phyloP scores from a whole-genome alignment of 2,888 invertebrate genomes.

The Ethmia dodecea region DNA sequence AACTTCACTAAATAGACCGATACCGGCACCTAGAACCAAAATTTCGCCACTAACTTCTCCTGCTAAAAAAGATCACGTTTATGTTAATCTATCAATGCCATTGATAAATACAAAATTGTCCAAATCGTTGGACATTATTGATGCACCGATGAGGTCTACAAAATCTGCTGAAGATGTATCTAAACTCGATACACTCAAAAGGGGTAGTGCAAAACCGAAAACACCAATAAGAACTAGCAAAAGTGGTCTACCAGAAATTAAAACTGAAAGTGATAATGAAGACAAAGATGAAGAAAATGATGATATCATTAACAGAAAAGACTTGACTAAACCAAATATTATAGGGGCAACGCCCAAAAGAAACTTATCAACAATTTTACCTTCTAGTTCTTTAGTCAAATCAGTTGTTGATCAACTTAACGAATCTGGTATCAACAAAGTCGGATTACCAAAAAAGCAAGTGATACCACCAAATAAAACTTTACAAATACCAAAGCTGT shows the following conservation, averaged over 20 bases:
- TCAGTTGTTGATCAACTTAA: constrained; percentile 63
- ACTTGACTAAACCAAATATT: constrained; percentile 56
- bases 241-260: constrained; percentile 19
- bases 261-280: constrained; percentile 25
- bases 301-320: constrained; percentile 26
- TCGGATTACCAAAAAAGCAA: constrained; percentile 60
- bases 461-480: constrained; percentile 65
- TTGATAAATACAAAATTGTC: constrained; percentile 47
- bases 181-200: constrained; percentile 21
- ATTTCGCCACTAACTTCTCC: constrained; percentile 51
- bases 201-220: constrained; percentile 18
- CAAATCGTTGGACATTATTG: constrained; percentile 48
- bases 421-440: constrained; percentile 50
- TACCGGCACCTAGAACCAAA: constrained; percentile 78
- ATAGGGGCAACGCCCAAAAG: constrained; percentile 67
- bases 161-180: constrained; percentile 58
- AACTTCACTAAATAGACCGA: constrained; percentile 71
- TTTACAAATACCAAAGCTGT: constrained; percentile 70
- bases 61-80: constrained; percentile 73
- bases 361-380: constrained; percentile 45
- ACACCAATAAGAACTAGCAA: constrained; percentile 22
- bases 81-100: constrained; percentile 77
- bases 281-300: constrained; percentile 24
- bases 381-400: constrained; percentile 65
- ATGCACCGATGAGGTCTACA: constrained; percentile 52